Evolutionary conservation across 2,797 vertebrate genomes (phyloP).

Genomic region (Buphagus erythrorhynchus): DNA sequence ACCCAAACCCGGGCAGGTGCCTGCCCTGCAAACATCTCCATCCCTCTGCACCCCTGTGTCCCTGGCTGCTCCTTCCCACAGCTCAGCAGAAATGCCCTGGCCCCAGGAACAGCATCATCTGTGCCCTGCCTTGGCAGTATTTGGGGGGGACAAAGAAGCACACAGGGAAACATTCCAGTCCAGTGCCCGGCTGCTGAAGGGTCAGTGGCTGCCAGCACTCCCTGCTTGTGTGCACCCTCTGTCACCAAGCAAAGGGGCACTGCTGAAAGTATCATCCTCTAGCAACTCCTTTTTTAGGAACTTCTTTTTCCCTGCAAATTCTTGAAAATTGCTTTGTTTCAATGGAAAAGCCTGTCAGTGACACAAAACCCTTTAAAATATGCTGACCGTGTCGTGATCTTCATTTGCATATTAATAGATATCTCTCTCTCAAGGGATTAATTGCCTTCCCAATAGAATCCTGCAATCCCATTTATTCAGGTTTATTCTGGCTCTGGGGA

Average conservation of each 20-base stretch:
- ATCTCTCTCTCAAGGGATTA: background rate
- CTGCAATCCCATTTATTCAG: background rate
- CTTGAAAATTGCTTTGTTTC: background rate
- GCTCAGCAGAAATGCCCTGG: fast-evolving
- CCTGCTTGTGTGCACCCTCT: background rate
- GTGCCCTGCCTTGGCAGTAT: background rate
- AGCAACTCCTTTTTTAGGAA: background rate
- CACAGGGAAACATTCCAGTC: fast-evolving
- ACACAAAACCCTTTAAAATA: constrained; percentile 6
- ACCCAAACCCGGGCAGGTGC: background rate
- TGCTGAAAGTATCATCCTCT: background rate
- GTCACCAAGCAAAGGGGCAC: fast-evolving
- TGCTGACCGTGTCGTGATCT: constrained; percentile 31
- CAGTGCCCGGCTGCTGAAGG: background rate
- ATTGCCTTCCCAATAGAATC: constrained; percentile 25
- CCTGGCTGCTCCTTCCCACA: fast-evolving
- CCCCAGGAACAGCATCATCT: fast-evolving
- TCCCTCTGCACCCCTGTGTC: fast-evolving
- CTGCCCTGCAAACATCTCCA: background rate
- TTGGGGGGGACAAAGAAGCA: background rate
- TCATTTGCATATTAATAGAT: constrained; percentile 55
- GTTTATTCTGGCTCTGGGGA: background rate
- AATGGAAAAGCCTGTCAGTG: background rate
- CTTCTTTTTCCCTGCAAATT: background rate
- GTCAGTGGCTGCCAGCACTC: background rate